Evolutionary conservation across 2,888 invertebrate genomes (phyloP), one percentile per base, ranked within the genome.

Genomic region (Toxonevra muliebris): DNA sequence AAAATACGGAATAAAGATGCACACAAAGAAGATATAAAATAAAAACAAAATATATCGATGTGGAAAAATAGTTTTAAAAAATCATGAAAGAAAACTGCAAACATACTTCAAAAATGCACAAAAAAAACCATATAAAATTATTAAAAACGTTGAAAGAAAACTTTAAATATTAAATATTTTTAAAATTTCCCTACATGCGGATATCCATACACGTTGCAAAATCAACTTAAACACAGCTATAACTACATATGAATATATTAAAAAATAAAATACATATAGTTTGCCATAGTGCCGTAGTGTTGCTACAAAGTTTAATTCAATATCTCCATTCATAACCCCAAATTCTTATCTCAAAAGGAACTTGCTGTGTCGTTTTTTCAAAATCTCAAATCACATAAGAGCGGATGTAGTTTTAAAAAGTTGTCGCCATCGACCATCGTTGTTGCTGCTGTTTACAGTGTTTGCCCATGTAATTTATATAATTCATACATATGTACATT

Each of bases 271-370:
- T 7, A 4, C 7, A 30, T 30, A 30, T 30, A 30, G 30, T 30
- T 10, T 11, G 17, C 52, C 52, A 52, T 10, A 52, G 11, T 19
- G 19, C 15, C n/a, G n/a, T n/a, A n/a, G n/a, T n/a, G n/a, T 4
- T 10, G 13, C 9, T 1, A 50, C 12, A 15, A 13, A 10, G 59
- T 19, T 41, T 52, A 43, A 59, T 43, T 20, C 30, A 54, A 62
- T 42, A 62, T 45, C 17, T 58, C 64, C 68, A 60, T 61, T 50
- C 65, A 17, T 77, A 82, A 80, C 78, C 79, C 80, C 80, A 81
- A 82, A 81, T 79, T 80, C 81, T 82, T 82, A 82, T 81, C 81
- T 62, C 75, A 57, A 80, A 80, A 81, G 81, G 82, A 81, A 81
- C 81, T 80, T 73, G 74, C 42, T 60, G 64, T 76, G 74, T 73